Base-by-base conservation (phyloP, 2,797 vertebrate species). In the Epinephelus awoara region DNA sequence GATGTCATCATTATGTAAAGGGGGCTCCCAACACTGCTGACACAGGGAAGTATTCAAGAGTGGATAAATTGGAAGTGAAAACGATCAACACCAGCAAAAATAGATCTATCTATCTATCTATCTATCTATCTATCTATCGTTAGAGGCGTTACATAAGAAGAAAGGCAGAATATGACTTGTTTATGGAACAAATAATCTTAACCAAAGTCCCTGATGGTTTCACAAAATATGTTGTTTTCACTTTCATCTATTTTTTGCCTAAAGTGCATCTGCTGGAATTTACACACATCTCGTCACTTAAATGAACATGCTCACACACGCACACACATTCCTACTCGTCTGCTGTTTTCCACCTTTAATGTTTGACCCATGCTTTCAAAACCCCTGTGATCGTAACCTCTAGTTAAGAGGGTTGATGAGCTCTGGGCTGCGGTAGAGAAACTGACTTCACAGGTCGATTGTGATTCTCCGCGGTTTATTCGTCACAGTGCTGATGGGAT, bases 401-500 rank as follows among this genome's bases (percentile, higher is more conserved):
- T 80, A 59, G 81, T 82, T 86, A 82, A 88, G 72, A 67, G 19
- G 19, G 69, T 68, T 59, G 70, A 78, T 88, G 44, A 75, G 68
- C 74, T 67, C 18, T 7, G 19, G 78, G 76, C 58, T 56, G 47
- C 8, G 46, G 40, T 9, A 65, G 80, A 83, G 75, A 83, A 38
- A 54, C 38, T 19, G 79, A 75, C 80, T 84, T 86, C 71, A 76
- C 81, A 79, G 86, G 85, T 83, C 40, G 47, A 82, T 87, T 58
- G 29, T 67, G 76, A 71, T 80, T 88, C 72, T 79, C 66, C 25
- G 42, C 1, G 62, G 57, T 78, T 89, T 89, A 88, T 86, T 88
- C 82, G 85, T 83, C 83, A 83, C 77, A 42, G 83, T 46, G 54
- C 62, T 84, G 80, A 92, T 90, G 86, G 82, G 85, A 93, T 92